Conservation (phyloP, 2,797 vertebrate species). For the Phataginus tricuspis region DNA sequence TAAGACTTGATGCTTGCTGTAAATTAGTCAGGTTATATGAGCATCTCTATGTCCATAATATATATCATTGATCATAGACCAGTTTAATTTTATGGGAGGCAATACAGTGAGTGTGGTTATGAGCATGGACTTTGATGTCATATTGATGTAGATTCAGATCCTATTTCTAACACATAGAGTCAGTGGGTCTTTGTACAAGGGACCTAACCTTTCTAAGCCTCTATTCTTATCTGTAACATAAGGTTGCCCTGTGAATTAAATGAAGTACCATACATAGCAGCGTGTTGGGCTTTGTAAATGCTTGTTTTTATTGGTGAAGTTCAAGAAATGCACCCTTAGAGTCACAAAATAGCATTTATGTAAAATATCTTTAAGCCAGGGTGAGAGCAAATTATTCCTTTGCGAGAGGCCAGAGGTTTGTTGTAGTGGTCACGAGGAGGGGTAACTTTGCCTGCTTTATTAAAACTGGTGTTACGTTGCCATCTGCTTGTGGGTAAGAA, state of each 20-base stretch:
- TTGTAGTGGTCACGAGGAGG: not conserved
- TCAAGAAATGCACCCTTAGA: not conserved
- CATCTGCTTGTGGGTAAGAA: constrained; percentile 56
- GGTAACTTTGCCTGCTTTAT: constrained; percentile 23
- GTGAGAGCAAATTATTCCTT: constrained; percentile 6
- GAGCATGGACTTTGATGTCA: constrained; percentile 24
- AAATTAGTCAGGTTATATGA: constrained; percentile 1
- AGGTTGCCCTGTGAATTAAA: constrained; percentile 48
- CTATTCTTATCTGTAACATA: constrained; percentile 28
- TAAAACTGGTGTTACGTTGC: constrained; percentile 59
- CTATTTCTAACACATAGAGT: not conserved
- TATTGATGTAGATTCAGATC: not conserved
- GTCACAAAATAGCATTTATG: not conserved
- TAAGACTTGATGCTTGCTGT: constrained; percentile 35
- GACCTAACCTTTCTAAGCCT: constrained; percentile 11
- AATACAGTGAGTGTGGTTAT: not conserved
- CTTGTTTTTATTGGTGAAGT: constrained; percentile 13
- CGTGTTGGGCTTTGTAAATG: not conserved
- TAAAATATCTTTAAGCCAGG: constrained; percentile 26
- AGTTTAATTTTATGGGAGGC: not conserved
- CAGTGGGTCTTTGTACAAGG: not conserved
- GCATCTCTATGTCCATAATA: not conserved
- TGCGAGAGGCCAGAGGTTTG: not conserved
- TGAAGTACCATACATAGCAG: not conserved
- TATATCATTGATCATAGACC: not conserved